A percentile compares a stretch with the other conserved stretches of the same genome.
Evolutionary conservation across 1,140 invertebrate species (phyloP).

Genomic region (Schlechtendalia chinensis): DNA sequence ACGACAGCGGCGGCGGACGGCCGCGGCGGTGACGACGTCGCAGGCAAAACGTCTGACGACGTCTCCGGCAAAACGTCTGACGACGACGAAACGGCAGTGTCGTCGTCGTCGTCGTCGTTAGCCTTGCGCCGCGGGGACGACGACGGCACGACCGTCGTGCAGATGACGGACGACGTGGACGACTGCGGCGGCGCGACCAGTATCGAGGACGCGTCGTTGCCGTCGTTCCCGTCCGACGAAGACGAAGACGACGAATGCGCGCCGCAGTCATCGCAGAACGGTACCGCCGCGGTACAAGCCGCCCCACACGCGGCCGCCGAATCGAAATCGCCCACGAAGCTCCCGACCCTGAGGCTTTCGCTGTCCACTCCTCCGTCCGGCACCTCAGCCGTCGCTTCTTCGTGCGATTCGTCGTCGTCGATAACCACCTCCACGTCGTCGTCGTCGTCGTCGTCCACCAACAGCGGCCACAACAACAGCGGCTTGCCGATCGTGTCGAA

Average conservation of each 20-base stretch:
- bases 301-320: background rate
- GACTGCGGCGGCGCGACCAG: background rate
- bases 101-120: too few species aligned
- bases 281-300: background rate
- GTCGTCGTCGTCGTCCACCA: background rate
- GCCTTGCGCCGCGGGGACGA: background rate
- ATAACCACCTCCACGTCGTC: background rate
- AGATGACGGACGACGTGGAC: background rate
- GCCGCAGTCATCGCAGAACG: too few species aligned
- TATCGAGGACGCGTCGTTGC: constrained; percentile 26
- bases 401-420: background rate
- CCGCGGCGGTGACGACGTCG: background rate
- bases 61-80: background rate
- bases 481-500: constrained; percentile 9
- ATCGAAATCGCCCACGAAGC: background rate
- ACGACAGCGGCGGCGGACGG: background rate
- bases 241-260: background rate
- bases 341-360: background rate
- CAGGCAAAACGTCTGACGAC: background rate
- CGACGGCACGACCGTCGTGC: too few species aligned
- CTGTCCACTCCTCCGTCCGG: background rate
- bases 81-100: too few species aligned
- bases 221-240: constrained; percentile 3
- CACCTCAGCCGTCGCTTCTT: background rate
- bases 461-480: background rate